Evolutionary conservation across 2,113 vertebrate genomes (phyloP).

Genomic region (Tor tambroides): DNA sequence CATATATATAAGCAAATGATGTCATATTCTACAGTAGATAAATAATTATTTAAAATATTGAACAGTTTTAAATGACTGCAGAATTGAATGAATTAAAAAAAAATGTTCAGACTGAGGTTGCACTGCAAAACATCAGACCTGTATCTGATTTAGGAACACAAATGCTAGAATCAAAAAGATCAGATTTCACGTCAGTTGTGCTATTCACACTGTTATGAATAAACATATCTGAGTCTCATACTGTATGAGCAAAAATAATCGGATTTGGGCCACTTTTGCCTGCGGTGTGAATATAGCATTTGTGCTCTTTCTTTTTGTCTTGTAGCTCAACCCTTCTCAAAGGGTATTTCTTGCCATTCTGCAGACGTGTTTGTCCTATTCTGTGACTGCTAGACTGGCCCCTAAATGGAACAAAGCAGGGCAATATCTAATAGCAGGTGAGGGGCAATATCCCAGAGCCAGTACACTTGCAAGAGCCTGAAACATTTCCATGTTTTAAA

Average conservation of each 20-base stretch:
- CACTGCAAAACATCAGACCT: neutral
- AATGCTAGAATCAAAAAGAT: neutral
- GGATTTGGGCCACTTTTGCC: neutral
- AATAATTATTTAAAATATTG: no score
- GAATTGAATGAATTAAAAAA: no score
- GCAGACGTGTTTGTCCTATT: conserved; percentile 85
- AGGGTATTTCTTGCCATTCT: conserved; percentile 77
- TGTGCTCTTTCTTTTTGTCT: conserved; percentile 54
- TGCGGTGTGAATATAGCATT: neutral
- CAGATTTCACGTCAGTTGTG: neutral
- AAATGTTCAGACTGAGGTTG: neutral
- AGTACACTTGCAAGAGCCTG: neutral
- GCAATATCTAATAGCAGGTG: conserved; percentile 84
- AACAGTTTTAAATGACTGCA: no score
- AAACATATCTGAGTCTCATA: neutral
- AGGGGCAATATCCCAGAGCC: neutral
- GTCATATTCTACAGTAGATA: no score
- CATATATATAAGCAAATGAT: neutral
- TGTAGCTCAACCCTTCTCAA: conserved; percentile 74
- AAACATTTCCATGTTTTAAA: neutral
- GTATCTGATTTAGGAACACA: neutral
- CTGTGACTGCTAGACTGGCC: conserved; percentile 78
- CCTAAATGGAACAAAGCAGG: conserved; percentile 89
- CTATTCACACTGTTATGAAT: neutral
- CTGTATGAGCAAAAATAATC: neutral